phyloP scores from a whole-genome alignment of 2,797 vertebrate genomes.

The Tachyglossus aculeatus region DNA sequence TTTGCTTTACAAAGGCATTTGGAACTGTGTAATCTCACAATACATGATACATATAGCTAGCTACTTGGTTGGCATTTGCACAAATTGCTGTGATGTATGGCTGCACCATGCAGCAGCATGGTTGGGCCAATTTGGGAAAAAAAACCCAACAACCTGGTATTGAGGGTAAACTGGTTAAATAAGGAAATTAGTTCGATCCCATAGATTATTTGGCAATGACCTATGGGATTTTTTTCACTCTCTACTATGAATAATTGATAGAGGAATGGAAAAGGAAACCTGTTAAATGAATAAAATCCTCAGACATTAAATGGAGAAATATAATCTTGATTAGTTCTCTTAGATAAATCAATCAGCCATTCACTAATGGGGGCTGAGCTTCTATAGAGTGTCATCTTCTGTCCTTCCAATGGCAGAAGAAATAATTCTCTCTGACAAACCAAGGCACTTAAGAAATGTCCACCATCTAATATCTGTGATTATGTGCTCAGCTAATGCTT shows the following conservation, averaged over 20 bases:
- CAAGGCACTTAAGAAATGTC: slow-evolving; percentile 38
- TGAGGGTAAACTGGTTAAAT: slow-evolving; percentile 69
- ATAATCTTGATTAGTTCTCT: slow-evolving; percentile 23
- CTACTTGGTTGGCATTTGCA: slow-evolving; percentile 76
- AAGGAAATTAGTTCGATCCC: slow-evolving; percentile 68
- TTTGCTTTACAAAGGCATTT: slow-evolving; percentile 81
- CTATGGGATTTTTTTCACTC: slow-evolving; percentile 37
- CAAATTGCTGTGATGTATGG: slow-evolving; percentile 80
- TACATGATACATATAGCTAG: slow-evolving; percentile 76
- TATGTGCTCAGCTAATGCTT: slow-evolving; percentile 37
- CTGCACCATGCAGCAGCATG: slow-evolving; percentile 66
- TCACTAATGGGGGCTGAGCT: slow-evolving; percentile 11
- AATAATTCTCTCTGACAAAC: slow-evolving; percentile 12
- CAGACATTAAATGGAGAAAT: slow-evolving; percentile 49
- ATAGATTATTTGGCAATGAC: slow-evolving; percentile 51
- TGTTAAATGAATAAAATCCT: slow-evolving; percentile 62
- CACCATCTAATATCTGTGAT: slow-evolving; percentile 21
- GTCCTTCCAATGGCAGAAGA: slow-evolving; percentile 19
- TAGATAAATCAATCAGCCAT: slow-evolving; percentile 38
- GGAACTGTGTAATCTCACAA: slow-evolving; percentile 79
- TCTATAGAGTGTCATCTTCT: slow-evolving; percentile 14
- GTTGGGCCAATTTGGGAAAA: slow-evolving; percentile 71
- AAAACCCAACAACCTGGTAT: slow-evolving; percentile 73
- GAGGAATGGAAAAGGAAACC: slow-evolving; percentile 46
- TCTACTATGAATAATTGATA: slow-evolving; percentile 67